Evolutionary conservation across 2,113 vertebrate species (phyloP).

Genomic region (Xenopus borealis): DNA sequence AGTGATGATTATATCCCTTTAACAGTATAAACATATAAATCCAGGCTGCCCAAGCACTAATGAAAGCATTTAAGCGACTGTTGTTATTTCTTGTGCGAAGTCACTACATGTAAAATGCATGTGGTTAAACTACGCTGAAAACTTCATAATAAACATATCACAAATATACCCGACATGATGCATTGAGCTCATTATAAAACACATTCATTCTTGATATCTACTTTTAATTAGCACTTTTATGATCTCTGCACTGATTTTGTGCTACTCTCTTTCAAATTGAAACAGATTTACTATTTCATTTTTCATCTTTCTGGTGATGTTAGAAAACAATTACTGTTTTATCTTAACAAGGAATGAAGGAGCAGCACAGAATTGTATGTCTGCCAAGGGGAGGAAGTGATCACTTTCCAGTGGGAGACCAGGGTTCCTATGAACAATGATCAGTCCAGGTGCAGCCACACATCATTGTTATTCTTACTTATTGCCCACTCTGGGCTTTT

Average conservation of each 20-base stretch:
- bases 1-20: no score
- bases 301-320: neutral
- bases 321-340: slow-evolving; percentile 5
- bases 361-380: neutral
- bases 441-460: neutral
- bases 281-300: slow-evolving; percentile 19
- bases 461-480: no score
- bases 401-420: neutral
- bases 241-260: slow-evolving; percentile 19
- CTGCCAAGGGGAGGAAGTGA: neutral
- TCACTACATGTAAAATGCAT: neutral
- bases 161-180: slow-evolving; percentile 19
- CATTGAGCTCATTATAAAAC: slow-evolving; percentile 34
- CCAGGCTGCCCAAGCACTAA: no score
- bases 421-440: neutral
- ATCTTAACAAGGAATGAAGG: neutral
- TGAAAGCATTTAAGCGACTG: no score
- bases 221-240: slow-evolving; percentile 42
- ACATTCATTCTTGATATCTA: slow-evolving; percentile 24
- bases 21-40: no score
- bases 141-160: slow-evolving; percentile 36
- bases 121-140: slow-evolving; percentile 19
- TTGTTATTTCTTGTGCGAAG: slow-evolving; percentile 5
- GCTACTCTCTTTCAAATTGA: neutral
- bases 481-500: no score